Conservation (phyloP, 2,888 invertebrate species). For the Ischnus inquisitorius region DNA sequence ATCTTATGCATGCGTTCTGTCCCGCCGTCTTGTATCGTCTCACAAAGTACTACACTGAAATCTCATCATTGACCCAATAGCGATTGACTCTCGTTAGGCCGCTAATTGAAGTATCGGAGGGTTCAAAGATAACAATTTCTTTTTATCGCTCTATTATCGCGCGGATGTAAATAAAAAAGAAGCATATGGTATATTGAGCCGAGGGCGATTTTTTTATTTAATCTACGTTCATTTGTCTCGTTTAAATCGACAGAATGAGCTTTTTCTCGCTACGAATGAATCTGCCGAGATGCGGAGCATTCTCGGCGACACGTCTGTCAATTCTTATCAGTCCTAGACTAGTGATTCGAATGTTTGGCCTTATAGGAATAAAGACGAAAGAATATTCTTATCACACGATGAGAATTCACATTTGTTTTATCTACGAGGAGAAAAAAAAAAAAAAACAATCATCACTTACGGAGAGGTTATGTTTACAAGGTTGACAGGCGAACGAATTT, state of each 20-base stretch:
- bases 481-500: slow-evolving; percentile 33
- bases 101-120: background rate
- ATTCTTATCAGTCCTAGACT: slow-evolving; percentile 39
- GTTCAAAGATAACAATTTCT: background rate
- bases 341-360: slow-evolving; percentile 32
- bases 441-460: slow-evolving; percentile 10
- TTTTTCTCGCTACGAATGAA: too few species aligned
- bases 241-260: too few species aligned
- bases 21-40: background rate
- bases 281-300: too few species aligned
- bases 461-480: slow-evolving; percentile 64
- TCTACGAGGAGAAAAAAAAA: slow-evolving; percentile 40
- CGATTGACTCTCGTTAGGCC: slow-evolving; percentile 36
- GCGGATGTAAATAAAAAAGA: background rate
- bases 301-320: too few species aligned
- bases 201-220: too few species aligned
- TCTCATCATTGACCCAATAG: background rate
- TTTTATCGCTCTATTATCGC: background rate
- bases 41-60: background rate
- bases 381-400: slow-evolving; percentile 58
- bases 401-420: slow-evolving; percentile 45
- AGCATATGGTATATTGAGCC: background rate
- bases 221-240: too few species aligned
- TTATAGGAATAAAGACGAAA: slow-evolving; percentile 11
- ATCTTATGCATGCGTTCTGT: background rate